Evolutionary conservation across 2,113 vertebrate species (phyloP), one percentile per base, ranked within the genome.

Genomic region (Oryzias celebensis): DNA sequence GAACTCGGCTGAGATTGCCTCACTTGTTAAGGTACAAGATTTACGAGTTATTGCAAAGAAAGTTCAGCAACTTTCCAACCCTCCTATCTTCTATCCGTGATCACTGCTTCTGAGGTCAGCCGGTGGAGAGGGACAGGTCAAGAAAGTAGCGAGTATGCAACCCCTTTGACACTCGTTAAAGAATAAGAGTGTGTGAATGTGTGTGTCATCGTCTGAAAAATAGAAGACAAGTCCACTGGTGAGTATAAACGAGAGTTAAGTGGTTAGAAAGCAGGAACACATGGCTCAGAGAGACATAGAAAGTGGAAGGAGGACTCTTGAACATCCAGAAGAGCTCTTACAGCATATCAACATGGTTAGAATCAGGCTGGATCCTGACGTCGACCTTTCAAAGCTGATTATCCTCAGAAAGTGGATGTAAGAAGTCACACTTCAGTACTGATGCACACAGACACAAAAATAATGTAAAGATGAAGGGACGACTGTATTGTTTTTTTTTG

Each of bases 101-200:
- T 84, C 69, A 71, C 81, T 85, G 84, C 75, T 73, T 75, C 69
- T 2, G 62, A 79, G 85, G 80, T 86, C 78, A 83, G 65, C 54
- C 13, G 80, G 58, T 53, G 54, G 53, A 78, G 60, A 77, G 67
- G 58, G 55, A 72, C 52, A 28, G 80, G 83, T 85, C 74, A 67
- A 66, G 4, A 41, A 1, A 63, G 70, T 3, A 65, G 81, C 63
- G 52, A 46, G 71, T 68, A 62, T 46, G 24, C 55, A 64, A 57
- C 73, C 73, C 62, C 73, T 68, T 51, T 62, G 46, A 42, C 55
- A n/a, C 60, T 75, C 75, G 58, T 68, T 61, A 62, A 7, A 3
- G 42, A 56, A 50, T 22, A 31, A 24, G 24, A 45, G n/a, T 59
- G 58, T 59, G 52, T 44, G 15, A 18, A 52, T 42, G 60, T 62